Evolutionary conservation across 2,888 invertebrate species (phyloP).

Genomic region (Ormyrus pomaceus): DNA sequence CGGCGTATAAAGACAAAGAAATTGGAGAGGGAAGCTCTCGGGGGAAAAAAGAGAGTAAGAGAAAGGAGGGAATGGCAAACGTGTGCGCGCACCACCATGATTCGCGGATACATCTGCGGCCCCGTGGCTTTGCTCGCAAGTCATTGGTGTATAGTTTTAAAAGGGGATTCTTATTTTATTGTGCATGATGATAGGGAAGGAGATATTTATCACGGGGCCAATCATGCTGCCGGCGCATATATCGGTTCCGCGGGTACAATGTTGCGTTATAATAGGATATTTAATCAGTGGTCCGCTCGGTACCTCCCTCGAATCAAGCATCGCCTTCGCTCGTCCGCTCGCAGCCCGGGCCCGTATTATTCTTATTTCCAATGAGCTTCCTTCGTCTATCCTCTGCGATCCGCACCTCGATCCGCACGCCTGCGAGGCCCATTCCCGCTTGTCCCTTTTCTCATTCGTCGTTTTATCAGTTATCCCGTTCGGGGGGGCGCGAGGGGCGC

Average conservation of each 20-base stretch:
- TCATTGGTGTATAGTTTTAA: constrained; percentile 45
- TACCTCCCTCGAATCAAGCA: not conserved
- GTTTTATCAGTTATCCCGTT: constrained; percentile 29
- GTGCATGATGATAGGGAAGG: constrained; percentile 46
- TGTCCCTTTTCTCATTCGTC: constrained; percentile 3
- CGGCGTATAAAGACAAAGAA: no score
- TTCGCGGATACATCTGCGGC: constrained; percentile 46
- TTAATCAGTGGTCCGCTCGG: constrained; percentile 16
- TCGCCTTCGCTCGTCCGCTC: not conserved
- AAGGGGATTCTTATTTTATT: constrained; percentile 47
- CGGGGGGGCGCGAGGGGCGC: not conserved
- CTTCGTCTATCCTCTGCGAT: not conserved
- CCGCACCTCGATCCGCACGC: not conserved
- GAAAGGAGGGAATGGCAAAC: constrained; percentile 14
- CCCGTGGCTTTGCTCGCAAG: constrained; percentile 10
- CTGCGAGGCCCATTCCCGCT: not conserved
- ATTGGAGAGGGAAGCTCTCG: constrained; percentile 13
- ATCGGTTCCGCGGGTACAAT: not conserved
- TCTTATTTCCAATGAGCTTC: not conserved
- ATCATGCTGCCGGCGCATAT: constrained; percentile 32
- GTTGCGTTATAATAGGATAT: constrained; percentile 15
- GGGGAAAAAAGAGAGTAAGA: constrained; percentile 9
- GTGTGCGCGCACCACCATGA: constrained; percentile 26
- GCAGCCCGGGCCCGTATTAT: not conserved
- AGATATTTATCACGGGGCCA: constrained; percentile 51